These are phyloP conservation scores for Kradibia gibbosae DNA, from an alignment of 1,140 invertebrate species.

Conservation along the genomic window DNA sequence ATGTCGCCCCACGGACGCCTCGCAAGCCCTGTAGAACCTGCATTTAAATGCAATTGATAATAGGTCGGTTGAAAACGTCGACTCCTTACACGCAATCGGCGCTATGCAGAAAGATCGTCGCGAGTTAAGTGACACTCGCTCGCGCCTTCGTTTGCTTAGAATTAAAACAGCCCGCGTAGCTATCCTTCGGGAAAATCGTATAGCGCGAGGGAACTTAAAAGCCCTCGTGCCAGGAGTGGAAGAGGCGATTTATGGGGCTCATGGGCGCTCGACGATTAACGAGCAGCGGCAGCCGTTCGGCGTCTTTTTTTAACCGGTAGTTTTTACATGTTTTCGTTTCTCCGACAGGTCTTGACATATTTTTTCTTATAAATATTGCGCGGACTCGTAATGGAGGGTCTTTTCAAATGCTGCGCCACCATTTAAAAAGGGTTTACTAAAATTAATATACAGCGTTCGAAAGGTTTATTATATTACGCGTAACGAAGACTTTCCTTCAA, in stretches of 20 bases:
- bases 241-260: constrained; percentile 29
- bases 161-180: neutral
- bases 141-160: neutral
- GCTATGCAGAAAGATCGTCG: too few species aligned
- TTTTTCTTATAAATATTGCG: constrained; percentile 18
- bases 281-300: neutral
- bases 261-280: constrained; percentile 10
- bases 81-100: too few species aligned
- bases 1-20: neutral
- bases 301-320: constrained; percentile 17
- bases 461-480: too few species aligned
- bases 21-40: neutral
- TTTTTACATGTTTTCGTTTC: constrained; percentile 9
- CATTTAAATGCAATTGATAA: too few species aligned
- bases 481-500: too few species aligned
- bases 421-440: neutral
- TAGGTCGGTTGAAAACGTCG: too few species aligned
- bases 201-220: constrained; percentile 16
- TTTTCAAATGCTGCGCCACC: too few species aligned
- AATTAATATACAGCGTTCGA: neutral
- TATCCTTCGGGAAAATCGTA: constrained; percentile 16
- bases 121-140: neutral
- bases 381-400: neutral
- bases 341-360: constrained; percentile 1
- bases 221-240: neutral